Percentiles rank a stretch among this genome's conserved stretches.
Conservation (phyloP, 2,113 vertebrate species). For the Parotia lawesii region DNA sequence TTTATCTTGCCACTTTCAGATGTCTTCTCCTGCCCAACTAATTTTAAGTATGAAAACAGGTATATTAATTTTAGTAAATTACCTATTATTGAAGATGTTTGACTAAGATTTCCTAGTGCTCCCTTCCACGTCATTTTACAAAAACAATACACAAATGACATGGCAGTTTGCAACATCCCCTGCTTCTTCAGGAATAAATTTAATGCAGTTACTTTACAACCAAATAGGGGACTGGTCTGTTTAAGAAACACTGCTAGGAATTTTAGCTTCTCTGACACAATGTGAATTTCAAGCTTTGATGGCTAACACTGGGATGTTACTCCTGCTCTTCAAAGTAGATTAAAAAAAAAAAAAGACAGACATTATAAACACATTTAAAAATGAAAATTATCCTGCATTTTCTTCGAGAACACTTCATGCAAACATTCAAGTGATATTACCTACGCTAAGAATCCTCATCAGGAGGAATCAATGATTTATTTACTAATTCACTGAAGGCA, state of each 20-base stretch:
- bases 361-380: constrained; percentile 15
- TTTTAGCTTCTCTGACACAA: constrained; percentile 1
- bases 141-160: neutral
- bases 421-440: constrained; percentile 57
- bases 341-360: neutral
- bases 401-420: constrained; percentile 43
- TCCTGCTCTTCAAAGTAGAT: neutral
- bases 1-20: neutral
- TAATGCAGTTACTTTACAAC: neutral
- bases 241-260: neutral
- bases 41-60: neutral
- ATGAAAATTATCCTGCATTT: constrained; percentile 48
- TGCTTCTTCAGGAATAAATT: constrained; percentile 11
- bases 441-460: constrained; percentile 48
- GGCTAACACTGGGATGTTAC: constrained; percentile 1
- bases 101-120: neutral
- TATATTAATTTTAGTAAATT: neutral
- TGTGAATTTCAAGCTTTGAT: neutral
- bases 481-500: constrained; percentile 55
- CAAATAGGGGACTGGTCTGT: neutral
- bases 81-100: neutral
- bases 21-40: neutral
- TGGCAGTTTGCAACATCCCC: neutral
- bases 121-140: neutral
- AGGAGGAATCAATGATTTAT: constrained; percentile 33